Percentiles rank a stretch among this genome's conserved stretches.
These are phyloP conservation scores for Oenanthe oenanthe DNA, from an alignment of 2,113 vertebrate species.

Conservation along the genomic window DNA sequence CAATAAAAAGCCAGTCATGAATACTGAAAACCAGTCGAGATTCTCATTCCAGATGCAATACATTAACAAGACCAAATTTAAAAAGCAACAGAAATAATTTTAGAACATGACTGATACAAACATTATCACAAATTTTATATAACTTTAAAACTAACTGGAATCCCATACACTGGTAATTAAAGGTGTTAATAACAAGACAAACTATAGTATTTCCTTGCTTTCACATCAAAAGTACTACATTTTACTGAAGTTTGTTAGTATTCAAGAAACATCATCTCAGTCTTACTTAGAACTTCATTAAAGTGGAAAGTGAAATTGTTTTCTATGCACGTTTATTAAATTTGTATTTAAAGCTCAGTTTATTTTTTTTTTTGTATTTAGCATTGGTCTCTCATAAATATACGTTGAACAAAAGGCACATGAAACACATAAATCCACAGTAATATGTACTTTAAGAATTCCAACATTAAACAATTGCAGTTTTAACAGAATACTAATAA, in stretches of 20 bases:
- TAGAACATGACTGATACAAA: not conserved
- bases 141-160: not conserved
- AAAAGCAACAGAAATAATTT: not conserved
- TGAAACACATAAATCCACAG: rapidly evolving
- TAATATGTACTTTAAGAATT: not conserved
- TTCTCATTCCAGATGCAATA: not conserved
- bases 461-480: rapidly evolving
- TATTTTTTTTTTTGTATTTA: not conserved
- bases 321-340: not conserved
- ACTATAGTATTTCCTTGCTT: not conserved
- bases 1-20: not conserved
- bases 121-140: not conserved
- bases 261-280: not conserved
- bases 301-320: not conserved
- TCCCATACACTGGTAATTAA: not conserved
- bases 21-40: not conserved
- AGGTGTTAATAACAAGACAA: not conserved
- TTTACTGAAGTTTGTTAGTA: not conserved
- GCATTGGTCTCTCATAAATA: not conserved
- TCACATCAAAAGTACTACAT: not conserved
- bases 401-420: not conserved
- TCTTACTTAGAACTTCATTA: not conserved
- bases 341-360: not conserved
- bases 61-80: not conserved
- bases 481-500: not conserved